Evolutionary conservation across 2,888 invertebrate species (phyloP), one percentile per base, ranked within the genome.

Genomic region (Desoria tigrina): DNA sequence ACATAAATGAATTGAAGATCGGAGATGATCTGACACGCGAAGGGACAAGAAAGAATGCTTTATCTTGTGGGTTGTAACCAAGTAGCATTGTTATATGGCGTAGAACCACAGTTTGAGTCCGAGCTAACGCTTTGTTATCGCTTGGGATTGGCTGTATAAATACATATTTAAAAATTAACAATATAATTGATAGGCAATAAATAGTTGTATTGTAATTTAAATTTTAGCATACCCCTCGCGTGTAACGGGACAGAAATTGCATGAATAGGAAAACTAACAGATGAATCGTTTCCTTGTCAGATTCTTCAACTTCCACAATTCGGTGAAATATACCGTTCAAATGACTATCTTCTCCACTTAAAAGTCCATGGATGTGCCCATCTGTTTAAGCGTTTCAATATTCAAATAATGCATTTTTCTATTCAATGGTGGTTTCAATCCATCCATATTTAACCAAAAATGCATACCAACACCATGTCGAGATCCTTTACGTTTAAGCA

Each of bases 221-320:
- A 39, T 57, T 16, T 55, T 63, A 37, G 26, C 55, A 60, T 59
- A 74, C 74, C 60, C 72, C 72, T n/a, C 74, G 64, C 32, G 65
- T 73, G 42, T 71, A 76, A 76, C 88, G 84, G 0, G 94, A 92
- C 79, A 97, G 84, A 80, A 96, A 97, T 83, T 96, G 96, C 90
- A 98, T 95, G 16, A 99, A 85, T n/a, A 99, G 84, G 77, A 95
- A 93, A 14, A 97, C 90, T 42, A 98, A 83, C 27, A 97, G 83
- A 80, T 97, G 96, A 77, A 95, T 91, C 1, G 98, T 97, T 81
- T 98, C 96, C 74, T 90, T 87, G 79, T 99, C 98, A 1, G 92
- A 88, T 78, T 96, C 96, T 79, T 98, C 96, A 57, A 93, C 83
- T 78, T 98, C 98, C 69, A 95, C 89, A 1, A 94, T 89, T 78